These are phyloP conservation scores for Digitonthophagus gazella DNA, from an alignment of 2,888 invertebrate species.

Conservation along the genomic window DNA sequence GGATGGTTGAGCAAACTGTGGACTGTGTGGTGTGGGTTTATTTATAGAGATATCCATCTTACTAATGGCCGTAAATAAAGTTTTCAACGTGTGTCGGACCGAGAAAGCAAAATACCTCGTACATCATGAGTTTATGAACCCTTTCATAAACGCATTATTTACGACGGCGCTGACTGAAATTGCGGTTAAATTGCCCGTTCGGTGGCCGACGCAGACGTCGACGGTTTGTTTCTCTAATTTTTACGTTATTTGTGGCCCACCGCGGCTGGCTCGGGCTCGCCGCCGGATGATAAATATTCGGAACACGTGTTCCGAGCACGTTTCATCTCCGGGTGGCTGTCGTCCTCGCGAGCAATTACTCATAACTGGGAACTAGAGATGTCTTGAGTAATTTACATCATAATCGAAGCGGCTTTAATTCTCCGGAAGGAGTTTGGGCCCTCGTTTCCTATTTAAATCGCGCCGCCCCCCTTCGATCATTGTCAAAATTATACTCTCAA, in stretches of 20 bases:
- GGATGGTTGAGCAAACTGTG: neutral
- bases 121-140: neutral
- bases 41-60: neutral
- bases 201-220: neutral
- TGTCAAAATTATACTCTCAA: constrained; percentile 48
- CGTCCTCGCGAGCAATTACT: neutral
- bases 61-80: neutral
- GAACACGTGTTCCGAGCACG: neutral
- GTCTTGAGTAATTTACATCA: constrained; percentile 36
- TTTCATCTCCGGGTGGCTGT: neutral
- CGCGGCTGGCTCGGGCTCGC: neutral
- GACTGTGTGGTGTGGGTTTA: too few relatives aligned
- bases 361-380: neutral
- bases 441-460: constrained; percentile 1
- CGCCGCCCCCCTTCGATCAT: constrained; percentile 41
- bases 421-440: constrained; percentile 40
- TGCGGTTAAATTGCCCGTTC: neutral
- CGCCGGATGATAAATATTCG: neutral
- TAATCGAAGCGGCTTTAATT: constrained; percentile 43
- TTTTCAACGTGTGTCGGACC: neutral
- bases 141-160: neutral
- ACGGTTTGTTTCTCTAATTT: neutral
- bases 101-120: neutral
- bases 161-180: neutral
- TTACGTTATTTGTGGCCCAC: neutral